phyloP scores from a whole-genome alignment of 2,888 invertebrate species.

The Megalurothrips usitatus region DNA sequence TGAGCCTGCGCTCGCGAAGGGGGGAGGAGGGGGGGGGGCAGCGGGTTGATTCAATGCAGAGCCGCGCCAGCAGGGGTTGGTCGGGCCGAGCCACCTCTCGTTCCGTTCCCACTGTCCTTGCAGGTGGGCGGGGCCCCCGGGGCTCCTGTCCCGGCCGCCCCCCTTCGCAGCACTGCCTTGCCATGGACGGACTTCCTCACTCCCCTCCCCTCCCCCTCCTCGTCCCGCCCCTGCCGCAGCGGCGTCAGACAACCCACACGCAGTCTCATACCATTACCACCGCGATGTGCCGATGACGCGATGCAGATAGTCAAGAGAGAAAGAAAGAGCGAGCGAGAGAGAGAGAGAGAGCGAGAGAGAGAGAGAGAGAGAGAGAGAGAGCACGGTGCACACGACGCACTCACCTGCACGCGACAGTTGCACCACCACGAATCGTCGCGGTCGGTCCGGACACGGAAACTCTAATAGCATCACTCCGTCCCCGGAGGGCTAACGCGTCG shows the following conservation, averaged over 20 bases:
- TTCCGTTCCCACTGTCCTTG: not conserved
- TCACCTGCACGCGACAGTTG: no score
- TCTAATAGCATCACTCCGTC: no score
- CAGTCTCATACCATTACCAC: not conserved
- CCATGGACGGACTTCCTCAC: not conserved
- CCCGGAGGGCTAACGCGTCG: no score
- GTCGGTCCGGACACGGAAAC: no score
- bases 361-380: no score
- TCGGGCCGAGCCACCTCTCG: no score
- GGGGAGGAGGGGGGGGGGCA: not conserved
- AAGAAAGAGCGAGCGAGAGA: no score
- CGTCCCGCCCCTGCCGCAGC: not conserved
- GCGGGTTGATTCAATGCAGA: not conserved
- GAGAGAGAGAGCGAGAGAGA: no score
- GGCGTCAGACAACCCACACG: not conserved
- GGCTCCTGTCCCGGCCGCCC: not conserved
- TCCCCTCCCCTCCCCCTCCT: not conserved
- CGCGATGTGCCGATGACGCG: not conserved
- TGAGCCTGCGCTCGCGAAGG: not conserved
- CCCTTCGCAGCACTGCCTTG: not conserved
- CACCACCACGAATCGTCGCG: no score
- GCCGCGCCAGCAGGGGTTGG: no score
- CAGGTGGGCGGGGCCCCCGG: slow-evolving; percentile 5
- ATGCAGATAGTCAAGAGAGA: no score
- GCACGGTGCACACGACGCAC: no score